Conservation (phyloP, 1,140 invertebrate species). For the Vollenhovia emeryi region DNA sequence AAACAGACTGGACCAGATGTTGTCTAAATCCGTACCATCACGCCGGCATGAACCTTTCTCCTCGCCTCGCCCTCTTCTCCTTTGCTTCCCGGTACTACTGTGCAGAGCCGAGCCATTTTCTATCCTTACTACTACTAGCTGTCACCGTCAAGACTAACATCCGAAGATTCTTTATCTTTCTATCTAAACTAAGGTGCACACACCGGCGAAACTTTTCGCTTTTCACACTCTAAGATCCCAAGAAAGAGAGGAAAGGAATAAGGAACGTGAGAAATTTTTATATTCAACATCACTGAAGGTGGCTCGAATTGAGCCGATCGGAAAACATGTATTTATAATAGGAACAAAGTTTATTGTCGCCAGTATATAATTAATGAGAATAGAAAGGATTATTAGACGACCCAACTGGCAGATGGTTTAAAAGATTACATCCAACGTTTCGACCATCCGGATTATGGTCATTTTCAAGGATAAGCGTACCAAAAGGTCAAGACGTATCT, state of each 20-base stretch:
- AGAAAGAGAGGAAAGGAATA: not conserved
- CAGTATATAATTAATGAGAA: no score
- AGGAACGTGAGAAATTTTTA: not conserved
- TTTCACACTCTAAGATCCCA: not conserved
- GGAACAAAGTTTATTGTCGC: no score
- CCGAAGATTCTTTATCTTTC: not conserved
- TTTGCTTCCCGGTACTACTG: conserved; percentile 1
- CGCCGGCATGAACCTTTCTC: conserved; percentile 49
- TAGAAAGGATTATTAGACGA: no score
- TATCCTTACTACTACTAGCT: conserved; percentile 8
- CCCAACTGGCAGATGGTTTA: no score
- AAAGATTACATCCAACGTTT: no score
- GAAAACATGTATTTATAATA: no score
- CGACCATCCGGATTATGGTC: no score
- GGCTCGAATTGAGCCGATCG: no score
- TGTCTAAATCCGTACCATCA: conserved; percentile 70
- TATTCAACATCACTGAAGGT: no score
- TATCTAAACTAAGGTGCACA: not conserved
- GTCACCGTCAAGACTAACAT: conserved; percentile 34
- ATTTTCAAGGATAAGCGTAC: no score
- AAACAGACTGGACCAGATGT: conserved; percentile 70
- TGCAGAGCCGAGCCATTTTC: conserved; percentile 37
- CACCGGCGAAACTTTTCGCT: conserved; percentile 4
- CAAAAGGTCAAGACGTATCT: no score
- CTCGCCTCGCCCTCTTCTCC: not conserved